phyloP scores from a whole-genome alignment of 2,113 vertebrate genomes.

The Aphyosemion australe region DNA sequence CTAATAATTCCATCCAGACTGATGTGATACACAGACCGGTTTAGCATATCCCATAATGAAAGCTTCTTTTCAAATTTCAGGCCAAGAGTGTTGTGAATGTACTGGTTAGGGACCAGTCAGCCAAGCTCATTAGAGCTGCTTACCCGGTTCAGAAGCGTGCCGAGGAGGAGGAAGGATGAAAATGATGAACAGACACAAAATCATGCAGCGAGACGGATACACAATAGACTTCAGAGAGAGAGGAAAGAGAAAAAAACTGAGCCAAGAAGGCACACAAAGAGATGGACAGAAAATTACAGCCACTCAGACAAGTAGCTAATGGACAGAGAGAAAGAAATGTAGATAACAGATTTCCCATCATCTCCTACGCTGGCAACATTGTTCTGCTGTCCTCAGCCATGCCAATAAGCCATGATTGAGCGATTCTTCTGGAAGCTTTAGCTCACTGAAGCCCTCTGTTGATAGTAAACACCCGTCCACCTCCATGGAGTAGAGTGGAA shows the following conservation, averaged over 20 bases:
- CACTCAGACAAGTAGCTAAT: slow-evolving; percentile 52
- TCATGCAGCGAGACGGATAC: slow-evolving; percentile 15
- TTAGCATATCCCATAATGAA: slow-evolving; percentile 20
- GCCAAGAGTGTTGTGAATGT: slow-evolving; percentile 8
- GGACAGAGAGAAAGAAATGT: slow-evolving; percentile 48
- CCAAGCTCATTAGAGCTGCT: slow-evolving; percentile 35
- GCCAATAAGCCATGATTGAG: slow-evolving; percentile 71
- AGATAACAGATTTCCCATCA: slow-evolving; percentile 62
- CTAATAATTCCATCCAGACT: slow-evolving; percentile 10
- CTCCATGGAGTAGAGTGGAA: slow-evolving; percentile 34
- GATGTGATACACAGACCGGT: neutral
- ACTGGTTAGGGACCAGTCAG: slow-evolving; percentile 19
- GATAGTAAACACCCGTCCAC: slow-evolving; percentile 63
- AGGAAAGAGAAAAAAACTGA: slow-evolving; percentile 5
- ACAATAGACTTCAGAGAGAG: slow-evolving; percentile 31
- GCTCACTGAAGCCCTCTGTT: slow-evolving; percentile 40
- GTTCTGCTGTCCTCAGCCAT: slow-evolving; percentile 66
- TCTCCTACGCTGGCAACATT: slow-evolving; percentile 52
- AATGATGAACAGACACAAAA: slow-evolving; percentile 23
- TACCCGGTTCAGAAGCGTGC: slow-evolving; percentile 14
- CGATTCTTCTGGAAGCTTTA: slow-evolving; percentile 61
- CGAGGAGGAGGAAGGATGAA: slow-evolving; percentile 12
- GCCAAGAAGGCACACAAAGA: slow-evolving; percentile 21
- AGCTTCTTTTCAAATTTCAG: slow-evolving; percentile 27
- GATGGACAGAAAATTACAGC: slow-evolving; percentile 34